Base-by-base conservation (phyloP, 2,888 invertebrate genomes). In the Calliphora vomitoria region DNA sequence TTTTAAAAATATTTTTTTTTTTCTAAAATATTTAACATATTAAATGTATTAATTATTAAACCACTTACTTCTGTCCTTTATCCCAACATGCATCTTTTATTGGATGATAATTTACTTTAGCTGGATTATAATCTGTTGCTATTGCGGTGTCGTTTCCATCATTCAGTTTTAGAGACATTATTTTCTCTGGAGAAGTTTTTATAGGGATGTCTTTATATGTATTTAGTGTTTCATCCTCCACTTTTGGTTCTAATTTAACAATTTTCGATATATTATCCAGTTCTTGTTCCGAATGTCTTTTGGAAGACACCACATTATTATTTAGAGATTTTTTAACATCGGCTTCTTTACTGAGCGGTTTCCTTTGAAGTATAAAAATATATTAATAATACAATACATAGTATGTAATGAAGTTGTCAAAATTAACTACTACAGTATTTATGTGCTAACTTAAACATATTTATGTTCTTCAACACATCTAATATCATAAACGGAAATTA, bases 71-170 rank as follows among this genome's bases (percentile, higher is more conserved):
- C 91, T 97, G 95, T 5, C 95, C 96, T 25, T 94, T 93, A 84
- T 95, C 94, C 98, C 98, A 98, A 90, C 95, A 96, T 0, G 98
- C 98, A 94, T 98, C 96, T 0, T 96, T 94, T 15, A 98, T 95
- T 0, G 98, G 98, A 93, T 98, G 95, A 93, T 98, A 99, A 66
- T 96, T 96, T 0, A 94, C 88, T 90, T 95, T 95, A 35, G 94
- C 93, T 0, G 98, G 98, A 93, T 97, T 95, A 93, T 97, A 98
- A 8, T 95, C 64, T 91, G 91, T 79, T 38, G 74, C 41, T 47
- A 69, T 78, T 6, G 11, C 20, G 8, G 68, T 60, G 11, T 72
- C 41, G 11, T 74, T 60, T n/a, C 13, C 68, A 50, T 82, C 74
- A 5, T 20, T 69, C 31, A 79, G n/a, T 74, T 82, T 72, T 6